Percentiles rank a stretch among this genome's conserved stretches.
phyloP scores from a whole-genome alignment of 2,888 invertebrate species.

The Coecobrya sp. region DNA sequence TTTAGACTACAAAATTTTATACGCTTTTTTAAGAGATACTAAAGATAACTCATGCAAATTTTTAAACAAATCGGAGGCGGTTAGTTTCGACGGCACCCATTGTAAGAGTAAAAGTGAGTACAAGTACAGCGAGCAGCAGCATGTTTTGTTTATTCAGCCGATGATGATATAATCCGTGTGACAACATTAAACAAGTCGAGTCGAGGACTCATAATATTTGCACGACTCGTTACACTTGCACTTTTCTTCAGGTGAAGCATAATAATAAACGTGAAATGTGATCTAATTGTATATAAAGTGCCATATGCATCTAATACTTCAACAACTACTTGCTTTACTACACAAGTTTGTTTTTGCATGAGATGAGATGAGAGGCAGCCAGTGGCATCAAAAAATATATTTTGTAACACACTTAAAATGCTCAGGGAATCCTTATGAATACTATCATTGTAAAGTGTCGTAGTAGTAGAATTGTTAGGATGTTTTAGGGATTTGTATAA shows the following conservation, averaged over 20 bases:
- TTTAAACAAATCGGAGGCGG: no score
- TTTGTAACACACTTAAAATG: not conserved
- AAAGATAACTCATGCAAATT: no score
- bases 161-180: not conserved
- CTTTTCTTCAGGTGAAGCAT: constrained; percentile 15
- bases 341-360: not conserved
- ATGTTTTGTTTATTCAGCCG: not conserved
- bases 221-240: not conserved
- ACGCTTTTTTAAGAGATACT: no score
- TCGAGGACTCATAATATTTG: not conserved
- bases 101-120: not conserved
- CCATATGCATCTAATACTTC: not conserved
- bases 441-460: no score
- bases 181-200: not conserved
- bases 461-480: no score
- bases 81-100: no score
- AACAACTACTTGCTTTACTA: not conserved
- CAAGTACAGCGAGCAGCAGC: not conserved
- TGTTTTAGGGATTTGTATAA: constrained; percentile 11
- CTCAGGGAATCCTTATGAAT: not conserved
- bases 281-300: constrained; percentile 1
- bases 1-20: no score
- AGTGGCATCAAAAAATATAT: not conserved
- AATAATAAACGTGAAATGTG: constrained; percentile 1
- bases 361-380: no score